Conservation (phyloP, 2,797 vertebrate species). For the Pagetopsis macropterus region DNA sequence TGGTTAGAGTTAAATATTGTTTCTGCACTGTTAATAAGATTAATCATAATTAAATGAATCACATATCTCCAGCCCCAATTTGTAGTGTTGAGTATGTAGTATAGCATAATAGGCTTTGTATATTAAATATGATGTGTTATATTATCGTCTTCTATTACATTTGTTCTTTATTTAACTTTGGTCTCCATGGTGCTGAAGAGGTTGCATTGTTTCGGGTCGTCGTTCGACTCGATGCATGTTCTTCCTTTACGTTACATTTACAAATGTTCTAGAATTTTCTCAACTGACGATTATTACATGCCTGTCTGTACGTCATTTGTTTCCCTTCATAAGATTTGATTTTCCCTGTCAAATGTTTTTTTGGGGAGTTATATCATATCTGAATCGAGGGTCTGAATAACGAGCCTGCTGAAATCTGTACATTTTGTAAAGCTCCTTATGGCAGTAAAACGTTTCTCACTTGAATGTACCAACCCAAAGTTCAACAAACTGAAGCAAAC, state of each 20-base stretch:
- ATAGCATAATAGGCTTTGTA: background rate
- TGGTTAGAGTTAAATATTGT: background rate
- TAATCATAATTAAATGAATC: background rate
- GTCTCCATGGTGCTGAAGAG: background rate
- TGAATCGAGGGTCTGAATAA: background rate
- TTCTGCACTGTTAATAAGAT: background rate
- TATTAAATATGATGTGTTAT: background rate
- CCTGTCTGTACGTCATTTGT: background rate
- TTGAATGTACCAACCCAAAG: background rate
- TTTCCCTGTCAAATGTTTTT: background rate
- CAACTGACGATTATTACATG: background rate
- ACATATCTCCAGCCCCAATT: background rate
- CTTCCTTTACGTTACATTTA: background rate
- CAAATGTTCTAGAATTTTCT: background rate
- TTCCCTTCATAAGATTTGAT: background rate
- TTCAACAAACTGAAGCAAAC: conserved; percentile 16
- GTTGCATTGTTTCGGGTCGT: background rate
- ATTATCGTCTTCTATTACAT: background rate
- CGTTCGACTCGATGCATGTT: background rate
- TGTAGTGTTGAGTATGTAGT: background rate
- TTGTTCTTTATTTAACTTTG: too few species aligned
- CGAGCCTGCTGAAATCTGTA: background rate
- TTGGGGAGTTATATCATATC: background rate
- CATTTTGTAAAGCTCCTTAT: background rate
- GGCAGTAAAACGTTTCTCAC: background rate